A percentile compares a stretch with the other conserved stretches of the same genome.
phyloP scores from a whole-genome alignment of 2,113 vertebrate genomes.

The Pedionomus torquatus region DNA sequence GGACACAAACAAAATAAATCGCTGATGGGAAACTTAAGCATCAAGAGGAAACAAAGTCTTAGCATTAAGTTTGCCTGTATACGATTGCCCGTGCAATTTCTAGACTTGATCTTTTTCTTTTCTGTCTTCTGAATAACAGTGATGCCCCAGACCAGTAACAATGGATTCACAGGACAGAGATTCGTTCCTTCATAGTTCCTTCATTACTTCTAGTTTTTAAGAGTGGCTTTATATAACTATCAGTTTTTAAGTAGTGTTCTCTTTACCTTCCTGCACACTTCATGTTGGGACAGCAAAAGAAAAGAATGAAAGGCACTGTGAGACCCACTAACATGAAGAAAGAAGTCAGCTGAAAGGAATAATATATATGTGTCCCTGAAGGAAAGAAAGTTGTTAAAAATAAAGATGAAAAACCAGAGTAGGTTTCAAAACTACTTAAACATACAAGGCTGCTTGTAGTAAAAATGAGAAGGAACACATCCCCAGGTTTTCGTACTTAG shows the following conservation, averaged over 20 bases:
- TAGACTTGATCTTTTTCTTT: not conserved
- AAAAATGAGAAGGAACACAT: conserved; percentile 12
- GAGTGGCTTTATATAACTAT: not conserved
- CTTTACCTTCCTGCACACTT: not conserved
- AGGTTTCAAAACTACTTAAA: conserved; percentile 23
- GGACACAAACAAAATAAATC: not conserved
- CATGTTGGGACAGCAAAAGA: not conserved
- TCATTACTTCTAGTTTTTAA: not conserved
- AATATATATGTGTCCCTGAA: not conserved
- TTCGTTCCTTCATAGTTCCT: not conserved
- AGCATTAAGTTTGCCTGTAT: not conserved
- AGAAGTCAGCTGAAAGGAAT: conserved; percentile 4
- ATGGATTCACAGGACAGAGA: not conserved
- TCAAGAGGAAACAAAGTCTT: not conserved
- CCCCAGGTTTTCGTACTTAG: not conserved
- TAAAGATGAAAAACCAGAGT: not conserved
- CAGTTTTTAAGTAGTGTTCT: not conserved
- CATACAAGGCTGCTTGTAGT: not conserved
- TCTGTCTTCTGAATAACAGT: not conserved
- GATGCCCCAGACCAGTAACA: not conserved
- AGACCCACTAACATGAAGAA: not conserved
- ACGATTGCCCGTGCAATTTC: not conserved
- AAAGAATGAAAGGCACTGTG: not conserved
- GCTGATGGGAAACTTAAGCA: not conserved
- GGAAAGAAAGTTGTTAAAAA: not conserved